These are phyloP conservation scores for Xiphophorus couchianus DNA, from an alignment of 2,113 vertebrate genomes.

Conservation along the genomic window DNA sequence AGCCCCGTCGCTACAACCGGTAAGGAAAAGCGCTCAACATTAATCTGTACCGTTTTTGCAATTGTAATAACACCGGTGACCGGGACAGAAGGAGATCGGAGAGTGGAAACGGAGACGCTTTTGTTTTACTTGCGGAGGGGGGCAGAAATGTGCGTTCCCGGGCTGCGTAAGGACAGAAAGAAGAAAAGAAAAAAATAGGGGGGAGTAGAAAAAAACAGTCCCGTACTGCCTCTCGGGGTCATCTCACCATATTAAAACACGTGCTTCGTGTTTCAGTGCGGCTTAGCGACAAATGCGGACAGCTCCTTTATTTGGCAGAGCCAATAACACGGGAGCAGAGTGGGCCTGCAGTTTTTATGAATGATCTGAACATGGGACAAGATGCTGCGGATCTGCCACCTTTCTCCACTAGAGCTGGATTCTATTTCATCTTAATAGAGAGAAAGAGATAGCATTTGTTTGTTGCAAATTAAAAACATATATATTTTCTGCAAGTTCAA, in stretches of 20 bases:
- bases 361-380: constrained; percentile 57
- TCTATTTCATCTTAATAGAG: neutral
- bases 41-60: too few relatives aligned
- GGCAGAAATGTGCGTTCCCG: neutral
- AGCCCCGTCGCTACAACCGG: constrained; percentile 44
- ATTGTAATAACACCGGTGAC: too few relatives aligned
- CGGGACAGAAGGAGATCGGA: too few relatives aligned
- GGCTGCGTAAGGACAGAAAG: neutral
- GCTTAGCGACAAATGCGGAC: neutral
- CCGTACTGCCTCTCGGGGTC: neutral
- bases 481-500: too few relatives aligned
- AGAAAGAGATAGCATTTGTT: neutral
- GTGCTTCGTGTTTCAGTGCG: neutral
- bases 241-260: neutral
- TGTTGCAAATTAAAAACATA: too few relatives aligned
- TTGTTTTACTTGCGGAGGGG: neutral
- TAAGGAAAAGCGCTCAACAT: constrained; percentile 60
- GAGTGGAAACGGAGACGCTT: neutral
- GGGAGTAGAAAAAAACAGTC: constrained; percentile 3
- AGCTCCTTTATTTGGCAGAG: neutral
- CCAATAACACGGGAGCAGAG: constrained; percentile 2
- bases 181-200: neutral
- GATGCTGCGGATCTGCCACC: constrained; percentile 21
- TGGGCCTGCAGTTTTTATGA: constrained; percentile 59
- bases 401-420: neutral